Evolutionary conservation across 1,140 invertebrate species (phyloP).

Genomic region (Drosophila mojavensis): DNA sequence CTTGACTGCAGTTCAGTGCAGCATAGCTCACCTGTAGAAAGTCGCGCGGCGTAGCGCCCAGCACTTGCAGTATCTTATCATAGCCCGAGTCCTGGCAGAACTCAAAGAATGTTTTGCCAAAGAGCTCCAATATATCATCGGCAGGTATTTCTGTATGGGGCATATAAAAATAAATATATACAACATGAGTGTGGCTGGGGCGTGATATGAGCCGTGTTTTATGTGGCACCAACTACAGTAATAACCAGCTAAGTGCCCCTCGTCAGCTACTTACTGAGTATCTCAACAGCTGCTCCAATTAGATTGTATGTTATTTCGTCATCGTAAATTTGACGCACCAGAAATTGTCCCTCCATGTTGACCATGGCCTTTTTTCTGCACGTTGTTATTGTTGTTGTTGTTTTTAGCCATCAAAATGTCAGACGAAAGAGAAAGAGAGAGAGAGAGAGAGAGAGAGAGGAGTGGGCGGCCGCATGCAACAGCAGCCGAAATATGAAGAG

Average conservation of each 20-base stretch:
- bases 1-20: background rate
- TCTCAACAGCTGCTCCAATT: constrained; percentile 94
- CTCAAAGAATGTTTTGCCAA: constrained; percentile 97
- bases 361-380: constrained; percentile 95
- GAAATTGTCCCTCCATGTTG: constrained; percentile 96
- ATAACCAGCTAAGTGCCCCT: constrained; percentile 24
- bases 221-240: constrained; percentile 28
- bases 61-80: constrained; percentile 95
- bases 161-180: background rate
- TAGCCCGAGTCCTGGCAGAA: constrained; percentile 97
- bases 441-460: background rate
- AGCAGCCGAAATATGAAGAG: constrained; percentile 42
- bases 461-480: background rate
- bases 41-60: constrained; percentile 95
- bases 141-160: constrained; percentile 92
- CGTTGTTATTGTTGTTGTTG: constrained; percentile 25
- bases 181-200: background rate
- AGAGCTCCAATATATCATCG: constrained; percentile 94
- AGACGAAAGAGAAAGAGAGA: background rate
- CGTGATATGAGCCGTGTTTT: constrained; percentile 32
- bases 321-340: constrained; percentile 97
- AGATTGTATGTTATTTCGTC: constrained; percentile 97
- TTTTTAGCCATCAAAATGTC: constrained; percentile 53
- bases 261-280: constrained; percentile 90
- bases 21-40: constrained; percentile 90